These are phyloP conservation scores for Galeopterus variegatus DNA, from an alignment of 2,113 vertebrate species.

Conservation along the genomic window DNA sequence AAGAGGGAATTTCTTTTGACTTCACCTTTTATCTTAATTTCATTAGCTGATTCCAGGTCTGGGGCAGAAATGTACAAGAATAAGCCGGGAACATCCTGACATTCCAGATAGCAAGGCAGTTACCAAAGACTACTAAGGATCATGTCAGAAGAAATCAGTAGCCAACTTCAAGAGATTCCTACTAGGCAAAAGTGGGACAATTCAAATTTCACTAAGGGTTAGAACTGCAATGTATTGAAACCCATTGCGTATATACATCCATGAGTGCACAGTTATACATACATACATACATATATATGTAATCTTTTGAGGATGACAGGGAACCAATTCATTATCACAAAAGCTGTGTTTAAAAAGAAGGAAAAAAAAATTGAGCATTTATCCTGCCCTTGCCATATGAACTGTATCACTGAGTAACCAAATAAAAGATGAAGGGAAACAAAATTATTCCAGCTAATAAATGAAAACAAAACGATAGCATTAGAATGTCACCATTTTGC, in stretches of 20 bases:
- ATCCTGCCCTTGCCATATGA: conserved; percentile 39
- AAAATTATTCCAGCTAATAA: conserved; percentile 54
- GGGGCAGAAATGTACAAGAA: background rate
- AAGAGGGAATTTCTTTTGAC: conserved; percentile 17
- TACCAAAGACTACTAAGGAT: background rate
- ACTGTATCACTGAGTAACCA: conserved; percentile 32
- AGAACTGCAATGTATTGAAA: background rate
- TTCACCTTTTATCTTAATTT: conserved; percentile 37
- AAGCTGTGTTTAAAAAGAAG: background rate
- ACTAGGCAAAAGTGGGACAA: background rate
- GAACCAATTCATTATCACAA: background rate
- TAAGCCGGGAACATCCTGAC: background rate
- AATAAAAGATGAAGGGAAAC: conserved; percentile 13
- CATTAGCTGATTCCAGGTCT: conserved; percentile 33
- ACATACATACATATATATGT: background rate
- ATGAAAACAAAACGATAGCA: conserved; percentile 60
- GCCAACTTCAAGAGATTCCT: conserved; percentile 14
- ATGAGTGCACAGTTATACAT: background rate
- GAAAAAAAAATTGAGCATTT: background rate
- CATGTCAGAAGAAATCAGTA: background rate
- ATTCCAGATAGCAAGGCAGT: background rate
- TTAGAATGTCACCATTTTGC: conserved; percentile 49
- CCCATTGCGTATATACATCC: background rate
- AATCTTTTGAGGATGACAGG: background rate
- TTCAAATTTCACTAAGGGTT: background rate